Percentiles rank a stretch among this genome's conserved stretches.
Conservation (phyloP, 2,888 invertebrate genomes). For the Drosophila macrothrix region DNA sequence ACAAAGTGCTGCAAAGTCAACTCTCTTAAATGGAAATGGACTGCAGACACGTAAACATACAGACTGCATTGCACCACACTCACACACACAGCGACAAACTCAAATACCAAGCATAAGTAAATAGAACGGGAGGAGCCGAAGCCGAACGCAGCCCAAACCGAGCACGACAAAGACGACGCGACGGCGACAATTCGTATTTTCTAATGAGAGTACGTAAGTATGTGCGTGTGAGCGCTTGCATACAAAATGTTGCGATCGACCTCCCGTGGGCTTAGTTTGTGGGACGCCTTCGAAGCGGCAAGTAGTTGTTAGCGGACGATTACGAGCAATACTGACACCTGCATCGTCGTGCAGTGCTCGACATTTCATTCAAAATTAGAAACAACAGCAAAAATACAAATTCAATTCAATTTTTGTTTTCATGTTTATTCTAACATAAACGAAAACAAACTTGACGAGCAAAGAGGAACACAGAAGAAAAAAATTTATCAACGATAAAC, state of each 20-base stretch:
- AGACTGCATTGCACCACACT: constrained; percentile 33
- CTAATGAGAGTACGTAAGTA: constrained; percentile 53
- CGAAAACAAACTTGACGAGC: constrained; percentile 43
- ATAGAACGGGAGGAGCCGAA: constrained; percentile 66
- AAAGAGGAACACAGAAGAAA: constrained; percentile 20
- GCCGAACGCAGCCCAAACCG: constrained; percentile 43
- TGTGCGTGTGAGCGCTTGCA: constrained; percentile 35
- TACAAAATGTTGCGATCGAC: constrained; percentile 80
- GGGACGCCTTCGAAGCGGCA: constrained; percentile 78
- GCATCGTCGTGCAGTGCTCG: constrained; percentile 41
- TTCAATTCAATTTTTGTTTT: constrained; percentile 37
- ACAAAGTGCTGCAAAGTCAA: constrained; percentile 30
- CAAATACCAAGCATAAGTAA: constrained; percentile 51
- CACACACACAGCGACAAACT: constrained; percentile 5
- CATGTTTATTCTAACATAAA: constrained; percentile 68
- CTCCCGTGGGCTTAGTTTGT: constrained; percentile 79
- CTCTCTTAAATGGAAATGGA: constrained; percentile 58
- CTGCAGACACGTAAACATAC: constrained; percentile 21
- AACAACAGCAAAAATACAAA: constrained; percentile 37
- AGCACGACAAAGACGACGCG: constrained; percentile 18
- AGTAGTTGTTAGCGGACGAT: constrained; percentile 72
- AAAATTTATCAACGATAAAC: constrained; percentile 44
- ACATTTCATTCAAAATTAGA: constrained; percentile 68
- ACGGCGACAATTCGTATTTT: constrained; percentile 34
- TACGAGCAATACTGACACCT: constrained; percentile 39